Percentiles rank a stretch among this genome's conserved stretches.
phyloP scores from a whole-genome alignment of 1,140 invertebrate genomes.

The Papilio polyxenes region DNA sequence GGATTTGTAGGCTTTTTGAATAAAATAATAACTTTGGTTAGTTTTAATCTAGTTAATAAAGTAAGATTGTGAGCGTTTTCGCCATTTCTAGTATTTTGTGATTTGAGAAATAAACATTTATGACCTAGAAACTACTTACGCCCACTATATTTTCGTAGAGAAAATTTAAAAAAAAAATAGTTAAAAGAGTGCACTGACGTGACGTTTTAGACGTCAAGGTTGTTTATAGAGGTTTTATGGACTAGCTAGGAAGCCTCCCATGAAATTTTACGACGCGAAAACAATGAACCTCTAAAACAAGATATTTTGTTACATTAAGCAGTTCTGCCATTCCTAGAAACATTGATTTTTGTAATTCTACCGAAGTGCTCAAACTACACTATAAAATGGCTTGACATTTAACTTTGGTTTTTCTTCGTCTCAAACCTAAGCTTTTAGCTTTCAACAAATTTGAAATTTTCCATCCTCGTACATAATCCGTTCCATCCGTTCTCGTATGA shows the following conservation, averaged over 20 bases:
- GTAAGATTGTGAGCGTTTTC: background rate
- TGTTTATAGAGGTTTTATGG: background rate
- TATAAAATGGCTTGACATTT: no score
- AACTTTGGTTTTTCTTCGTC: no score
- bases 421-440: no score
- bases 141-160: no score
- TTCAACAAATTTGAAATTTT: no score
- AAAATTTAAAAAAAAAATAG: background rate
- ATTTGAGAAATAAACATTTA: background rate
- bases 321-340: background rate
- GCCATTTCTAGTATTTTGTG: background rate
- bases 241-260: slow-evolving; percentile 8
- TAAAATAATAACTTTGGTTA: background rate
- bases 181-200: background rate
- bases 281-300: background rate
- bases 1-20: background rate
- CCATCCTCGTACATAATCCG: no score
- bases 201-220: background rate
- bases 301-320: slow-evolving; percentile 7
- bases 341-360: background rate
- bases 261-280: slow-evolving; percentile 9
- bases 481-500: no score
- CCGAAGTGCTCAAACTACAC: background rate
- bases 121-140: background rate
- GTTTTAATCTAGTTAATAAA: background rate